Evolutionary conservation across 2,797 vertebrate species (phyloP), one percentile per base, ranked within the genome.

Genomic region (Pristis pectinata): DNA sequence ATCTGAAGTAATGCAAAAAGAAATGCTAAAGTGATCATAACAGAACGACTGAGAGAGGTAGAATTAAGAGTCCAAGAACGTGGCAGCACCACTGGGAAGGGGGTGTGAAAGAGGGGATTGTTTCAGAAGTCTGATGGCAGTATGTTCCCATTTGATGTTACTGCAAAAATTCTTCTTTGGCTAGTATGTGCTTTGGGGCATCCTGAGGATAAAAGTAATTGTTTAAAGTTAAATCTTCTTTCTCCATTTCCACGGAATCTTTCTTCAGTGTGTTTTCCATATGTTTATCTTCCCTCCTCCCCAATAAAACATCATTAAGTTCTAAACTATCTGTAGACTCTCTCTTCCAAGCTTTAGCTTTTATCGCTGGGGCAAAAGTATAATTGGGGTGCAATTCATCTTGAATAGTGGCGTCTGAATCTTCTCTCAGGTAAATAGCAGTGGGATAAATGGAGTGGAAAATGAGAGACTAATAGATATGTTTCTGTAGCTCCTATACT

Each of bases 341-440:
- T n/a, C 30, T 91, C 91, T 41, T 37, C 34, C 44, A 0, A 91
- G 15, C n/a, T 61, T 64, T 22, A 64, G 56, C 59, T 64, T 64
- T 89, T 91, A 91, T 37, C 8, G n/a, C 85, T 37, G 34, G 41
- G 87, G 17, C 17, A 24, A 91, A 59, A 7, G 3, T 64, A 91
- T 91, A 19, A 64, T 64, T 37, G 8, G 87, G 19, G 59, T 91
- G 64, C 17, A 91, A 91, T 91, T 91, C 37, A 22, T 37, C 87
- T 64, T 64, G 56, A 91, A 91, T 64, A 24, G 61, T 64, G 37
- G 91, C 10, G 17, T 87, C 10, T 64, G 87, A 24, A 61, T 5
- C 34, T 89, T 89, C 56, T 89, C 85, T 59, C 85, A 44, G 92
- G 92, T 93, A 93, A 93, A 93, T 70, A 72, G 64, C 67, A 93